Base-by-base conservation (phyloP, 2,797 vertebrate genomes). In the Malacoraja senta region DNA sequence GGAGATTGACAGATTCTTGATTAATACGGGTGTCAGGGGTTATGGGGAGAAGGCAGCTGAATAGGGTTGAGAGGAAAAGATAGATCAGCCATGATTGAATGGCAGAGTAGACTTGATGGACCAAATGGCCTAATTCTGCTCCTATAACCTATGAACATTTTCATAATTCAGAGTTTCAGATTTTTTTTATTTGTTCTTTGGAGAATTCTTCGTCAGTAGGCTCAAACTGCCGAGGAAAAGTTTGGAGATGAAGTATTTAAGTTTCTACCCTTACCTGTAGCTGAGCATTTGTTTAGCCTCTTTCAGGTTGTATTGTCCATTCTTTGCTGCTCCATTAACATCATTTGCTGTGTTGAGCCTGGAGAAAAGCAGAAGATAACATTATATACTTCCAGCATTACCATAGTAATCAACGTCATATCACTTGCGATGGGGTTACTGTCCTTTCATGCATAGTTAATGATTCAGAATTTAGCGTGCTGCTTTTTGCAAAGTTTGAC, bases 311-410 rank as follows among this genome's bases (percentile, higher is more conserved):
- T 88, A 88, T 35, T 88, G 84, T 88, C 84, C 84, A 88, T 88
- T 88, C 94, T 0, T 0, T 35, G 0, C 77, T 93, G 93, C 86
- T 93, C 94, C 26, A 0, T 0, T 93, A 94, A 94, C 93, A n/a
- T 8, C 93, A 9, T 32, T 80, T 63, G 94, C 91, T 93, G 94
- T 94, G 94, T 19, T 94, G 93, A 91, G 93, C 93, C 88, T 93
- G 93, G 93, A 94, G 1, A 19, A 32, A 93, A 93, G 94, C 91
- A 0, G 9, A 0, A 93, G 44, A 72, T 92, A 93, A 94, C 93
- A 94, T 94, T 94, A 77, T 74, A 77, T 58, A 2, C n/a, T 38
- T 77, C 58, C 19, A 72, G 17, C 35, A 26, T 91, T 94, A 61
- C 0, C 74, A 77, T 93, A 26, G 81, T 26, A 26, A 61, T 88